These are phyloP conservation scores for Stramonita haemastoma DNA, from an alignment of 2,888 invertebrate genomes.

Conservation along the genomic window DNA sequence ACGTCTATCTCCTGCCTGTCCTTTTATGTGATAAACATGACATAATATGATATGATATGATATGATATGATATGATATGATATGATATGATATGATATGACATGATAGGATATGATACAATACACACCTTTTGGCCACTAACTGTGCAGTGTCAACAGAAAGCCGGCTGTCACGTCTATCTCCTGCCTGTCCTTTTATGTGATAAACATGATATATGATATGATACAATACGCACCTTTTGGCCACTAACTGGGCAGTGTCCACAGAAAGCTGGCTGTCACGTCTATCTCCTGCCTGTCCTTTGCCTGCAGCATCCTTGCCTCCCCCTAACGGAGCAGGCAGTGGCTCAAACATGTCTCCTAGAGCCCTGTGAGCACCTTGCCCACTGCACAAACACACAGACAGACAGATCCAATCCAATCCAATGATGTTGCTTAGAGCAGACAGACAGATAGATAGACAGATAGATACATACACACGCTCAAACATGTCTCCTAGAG, in stretches of 20 bases:
- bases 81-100: no score
- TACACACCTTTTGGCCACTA: slow-evolving; percentile 34
- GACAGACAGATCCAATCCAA: no score
- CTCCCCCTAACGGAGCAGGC: not conserved
- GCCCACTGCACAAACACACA: not conserved
- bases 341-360: slow-evolving; percentile 24
- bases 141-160: slow-evolving; percentile 20
- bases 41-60: no score
- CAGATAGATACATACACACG: not conserved
- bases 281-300: not conserved
- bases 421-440: no score
- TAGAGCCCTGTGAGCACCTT: slow-evolving; percentile 1
- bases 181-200: no score
- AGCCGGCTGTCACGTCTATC: not conserved
- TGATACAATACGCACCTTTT: slow-evolving; percentile 9
- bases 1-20: not conserved
- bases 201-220: no score
- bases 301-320: not conserved
- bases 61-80: no score
- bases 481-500: slow-evolving; percentile 10
- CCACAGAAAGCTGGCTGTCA: not conserved
- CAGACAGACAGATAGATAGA: no score
- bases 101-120: not conserved
- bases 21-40: no score
- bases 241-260: slow-evolving; percentile 30